phyloP scores from a whole-genome alignment of 2,888 invertebrate genomes.

The Dascillus cervinus region DNA sequence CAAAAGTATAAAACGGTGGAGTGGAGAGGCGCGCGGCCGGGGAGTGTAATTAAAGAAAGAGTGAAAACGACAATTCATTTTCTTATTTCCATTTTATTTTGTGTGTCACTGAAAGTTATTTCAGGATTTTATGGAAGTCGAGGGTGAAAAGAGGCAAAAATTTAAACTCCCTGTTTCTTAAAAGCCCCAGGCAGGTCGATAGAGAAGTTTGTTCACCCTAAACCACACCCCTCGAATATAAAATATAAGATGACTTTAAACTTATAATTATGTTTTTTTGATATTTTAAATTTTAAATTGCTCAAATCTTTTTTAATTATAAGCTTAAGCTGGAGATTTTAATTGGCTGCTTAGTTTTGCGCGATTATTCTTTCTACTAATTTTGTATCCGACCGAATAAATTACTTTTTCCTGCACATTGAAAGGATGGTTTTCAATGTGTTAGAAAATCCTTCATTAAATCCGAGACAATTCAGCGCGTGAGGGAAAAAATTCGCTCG shows the following conservation, averaged over 20 bases:
- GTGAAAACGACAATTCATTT: constrained; percentile 34
- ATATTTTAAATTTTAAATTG: constrained; percentile 14
- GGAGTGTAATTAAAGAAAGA: constrained; percentile 31
- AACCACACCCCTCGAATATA: constrained; percentile 30
- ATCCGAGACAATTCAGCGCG: too few relatives aligned
- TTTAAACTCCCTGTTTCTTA: constrained; percentile 32
- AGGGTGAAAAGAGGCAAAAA: constrained; percentile 25
- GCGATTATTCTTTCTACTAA: too few relatives aligned
- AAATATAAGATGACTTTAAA: constrained; percentile 25
- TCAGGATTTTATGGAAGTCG: constrained; percentile 31
- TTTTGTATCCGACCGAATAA: too few relatives aligned
- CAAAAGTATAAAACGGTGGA: constrained; percentile 17
- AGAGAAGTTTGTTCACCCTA: constrained; percentile 33
- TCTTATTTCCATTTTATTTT: constrained; percentile 31
- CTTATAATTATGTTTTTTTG: constrained; percentile 21
- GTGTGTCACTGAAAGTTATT: constrained; percentile 34
- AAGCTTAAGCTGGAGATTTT: too few relatives aligned
- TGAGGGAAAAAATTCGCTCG: too few relatives aligned
- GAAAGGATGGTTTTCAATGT: too few relatives aligned
- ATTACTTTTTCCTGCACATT: too few relatives aligned
- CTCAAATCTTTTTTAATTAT: constrained; percentile 9
- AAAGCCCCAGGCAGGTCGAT: constrained; percentile 33
- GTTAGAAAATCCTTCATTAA: too few relatives aligned
- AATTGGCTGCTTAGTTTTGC: too few relatives aligned
- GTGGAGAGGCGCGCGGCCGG: too few relatives aligned